Base-by-base conservation (phyloP, 2,113 vertebrate species). In the Colinus virginianus region DNA sequence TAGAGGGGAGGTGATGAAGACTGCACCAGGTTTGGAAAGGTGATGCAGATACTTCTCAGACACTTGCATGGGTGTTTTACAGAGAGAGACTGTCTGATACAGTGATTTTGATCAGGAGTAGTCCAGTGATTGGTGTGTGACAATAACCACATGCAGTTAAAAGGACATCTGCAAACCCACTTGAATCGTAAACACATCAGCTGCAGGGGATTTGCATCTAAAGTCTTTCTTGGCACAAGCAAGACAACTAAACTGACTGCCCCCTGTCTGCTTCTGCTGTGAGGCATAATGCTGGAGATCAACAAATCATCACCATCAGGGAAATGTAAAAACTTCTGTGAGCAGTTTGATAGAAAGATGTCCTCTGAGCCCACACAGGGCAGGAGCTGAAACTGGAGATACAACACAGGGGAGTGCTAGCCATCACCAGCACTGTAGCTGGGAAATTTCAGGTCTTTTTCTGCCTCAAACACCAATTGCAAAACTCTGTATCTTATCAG, bases 151-250 rank as follows among this genome's bases (percentile, higher is more conserved):
- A 51, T 0, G 4, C 8, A 67, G 42, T 74, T 74, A 40, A 56
- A 40, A 40, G 58, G 63, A 94, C 63, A 69, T 83, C 66, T 0
- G 1, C 42, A 93, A 79, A 67, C 38, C 34, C 75, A 13, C 62
- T n/a, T 42, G 67, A 94, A 78, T 49, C 2, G 0, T 88, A 62
- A 91, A 84, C 79, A 32, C 22, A 56, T 95, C 78, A 87, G 59
- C 78, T 92, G 74, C 40, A 69, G 40, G 45, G 48, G 69, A 76
- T 94, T 81, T 94, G 70, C 38, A 40, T 87, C 71, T 87, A 51
- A 95, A 80, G 51, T 59, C 75, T 90, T 49, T 89, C 84, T 88
- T 88, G 82, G 87, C 93, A 94, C 82, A 85, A 45, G 34, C 28
- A 77, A 19, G 11, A 48, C 40, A 82, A 43, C 13, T 63, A 67